Evolutionary conservation across 2,797 vertebrate genomes (phyloP), one percentile per base, ranked within the genome.

Genomic region (Holocentrus rufus): DNA sequence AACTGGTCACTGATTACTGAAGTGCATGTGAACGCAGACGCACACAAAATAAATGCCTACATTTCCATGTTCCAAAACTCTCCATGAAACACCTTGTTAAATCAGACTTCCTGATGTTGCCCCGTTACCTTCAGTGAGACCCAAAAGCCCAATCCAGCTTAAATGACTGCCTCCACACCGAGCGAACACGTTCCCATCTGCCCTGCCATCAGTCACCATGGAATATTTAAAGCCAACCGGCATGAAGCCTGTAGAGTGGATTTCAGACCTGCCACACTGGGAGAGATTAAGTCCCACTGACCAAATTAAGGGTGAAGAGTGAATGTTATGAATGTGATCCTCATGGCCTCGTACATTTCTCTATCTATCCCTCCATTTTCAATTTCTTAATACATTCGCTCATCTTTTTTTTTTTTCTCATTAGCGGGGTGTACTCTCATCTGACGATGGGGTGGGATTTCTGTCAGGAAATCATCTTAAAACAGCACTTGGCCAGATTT

Each of bases 161-260:
- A 88, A 82, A 87, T 89, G 69, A 84, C 72, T 61, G 34, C 63
- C 67, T 58, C 59, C 72, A 68, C 47, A 22, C 71, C 17, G 67
- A 73, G 54, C 0, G 4, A 74, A 23, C 73, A 23, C 13, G 0
- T 72, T 82, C 74, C 84, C 87, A 83, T 87, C 81, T 81, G 71
- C 66, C 42, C 44, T 2, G 47, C 80, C 87, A 87, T 90, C 89
- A 80, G 77, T 90, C 86, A 82, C 75, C 59, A 71, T 79, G 77
- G 79, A 87, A 86, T 91, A 89, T 91, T 85, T 86, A 85, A 84
- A 87, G 67, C 64, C 60, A 77, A 50, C 85, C 62, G 46, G 76
- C 57, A 30, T 60, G 69, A 66, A 82, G 75, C 55, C 66, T 42
- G 72, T 69, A 25, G 56, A 81, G 70, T 83, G 76, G 66, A 85